Percentiles rank a stretch among this genome's conserved stretches.
phyloP scores from a whole-genome alignment of 2,888 invertebrate genomes.

The Heliconius hortense region DNA sequence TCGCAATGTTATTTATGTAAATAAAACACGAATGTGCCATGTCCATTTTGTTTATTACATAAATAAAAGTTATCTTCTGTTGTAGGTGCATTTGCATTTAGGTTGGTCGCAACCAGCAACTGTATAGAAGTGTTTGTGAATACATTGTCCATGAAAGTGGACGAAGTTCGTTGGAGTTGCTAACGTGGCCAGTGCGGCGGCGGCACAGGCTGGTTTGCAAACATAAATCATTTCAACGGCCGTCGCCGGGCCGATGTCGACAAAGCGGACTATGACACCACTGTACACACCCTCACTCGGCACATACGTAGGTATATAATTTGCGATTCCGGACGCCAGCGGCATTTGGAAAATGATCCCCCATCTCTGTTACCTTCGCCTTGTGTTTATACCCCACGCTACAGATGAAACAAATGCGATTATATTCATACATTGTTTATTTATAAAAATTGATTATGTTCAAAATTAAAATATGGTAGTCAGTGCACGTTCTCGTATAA shows the following conservation, averaged over 20 bases:
- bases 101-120: constrained; percentile 34
- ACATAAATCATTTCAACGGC: constrained; percentile 48
- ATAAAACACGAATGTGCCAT: background rate
- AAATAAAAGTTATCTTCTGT: constrained; percentile 36
- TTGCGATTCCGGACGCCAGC: constrained; percentile 50
- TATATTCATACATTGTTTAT: constrained; percentile 1
- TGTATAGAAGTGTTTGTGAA: constrained; percentile 40
- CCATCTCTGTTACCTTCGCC: constrained; percentile 53
- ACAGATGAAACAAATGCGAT: background rate
- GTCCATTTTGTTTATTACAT: constrained; percentile 6
- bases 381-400: constrained; percentile 45
- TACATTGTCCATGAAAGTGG: constrained; percentile 42
- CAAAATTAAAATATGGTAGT: too few species aligned
- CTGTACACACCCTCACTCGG: constrained; percentile 46
- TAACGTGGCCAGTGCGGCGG: constrained; percentile 41
- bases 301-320: constrained; percentile 52
- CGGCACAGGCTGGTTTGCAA: constrained; percentile 41
- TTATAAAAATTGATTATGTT: background rate
- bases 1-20: constrained; percentile 21
- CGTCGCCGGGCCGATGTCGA: constrained; percentile 43
- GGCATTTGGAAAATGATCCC: constrained; percentile 53
- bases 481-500: too few species aligned
- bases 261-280: constrained; percentile 45
- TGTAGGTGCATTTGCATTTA: constrained; percentile 38
- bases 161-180: constrained; percentile 41